Base-by-base conservation (phyloP, 2,888 invertebrate genomes). In the Cryptocephalus moraei region DNA sequence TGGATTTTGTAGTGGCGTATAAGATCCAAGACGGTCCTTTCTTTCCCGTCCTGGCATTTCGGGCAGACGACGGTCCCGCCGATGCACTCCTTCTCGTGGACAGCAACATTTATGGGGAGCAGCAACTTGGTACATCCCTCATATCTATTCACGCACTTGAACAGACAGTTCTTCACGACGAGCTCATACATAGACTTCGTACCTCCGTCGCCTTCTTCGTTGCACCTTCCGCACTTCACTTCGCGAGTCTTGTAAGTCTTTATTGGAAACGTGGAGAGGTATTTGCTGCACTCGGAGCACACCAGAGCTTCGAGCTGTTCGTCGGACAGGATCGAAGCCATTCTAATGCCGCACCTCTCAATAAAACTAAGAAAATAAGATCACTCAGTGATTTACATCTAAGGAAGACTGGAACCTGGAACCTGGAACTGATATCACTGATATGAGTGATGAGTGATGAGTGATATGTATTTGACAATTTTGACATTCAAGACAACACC, bases 141-240 rank as follows among this genome's bases (percentile, higher is more conserved):
- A 13, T 42, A 52, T 41, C 52, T 40, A 34, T 54, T 54, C 9
- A 54, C 34, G 34, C 52, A 54, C 39, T 49, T 49, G 40, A 54
- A 54, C 9, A 52, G 33, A 33, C 48, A 41, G 9, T 48, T 40
- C 33, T 49, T 44, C 10, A 51, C 49, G 10, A 55, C 33, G 4
- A 39, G 45, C 33, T 46, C 42, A 34, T 45, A 50, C 3, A 48
- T 22, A 22, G 52, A 54, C 11, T 45, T 13, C n/a, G 32, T 33
- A 6, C 48, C 42, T 8, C 45, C 49, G 33, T 49, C 51, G n/a
- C 45, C 47, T 32, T 48, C 36, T 32, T 47, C 44, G 6, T 49
- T 50, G 41, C 54, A 54, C 39, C 54, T 49, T 22, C 54, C 54
- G 43, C 54, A 54, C 41, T 54, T 51, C 10, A 47, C 48, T n/a